phyloP scores from a whole-genome alignment of 2,113 vertebrate species.

The Phyllostomus hastatus region DNA sequence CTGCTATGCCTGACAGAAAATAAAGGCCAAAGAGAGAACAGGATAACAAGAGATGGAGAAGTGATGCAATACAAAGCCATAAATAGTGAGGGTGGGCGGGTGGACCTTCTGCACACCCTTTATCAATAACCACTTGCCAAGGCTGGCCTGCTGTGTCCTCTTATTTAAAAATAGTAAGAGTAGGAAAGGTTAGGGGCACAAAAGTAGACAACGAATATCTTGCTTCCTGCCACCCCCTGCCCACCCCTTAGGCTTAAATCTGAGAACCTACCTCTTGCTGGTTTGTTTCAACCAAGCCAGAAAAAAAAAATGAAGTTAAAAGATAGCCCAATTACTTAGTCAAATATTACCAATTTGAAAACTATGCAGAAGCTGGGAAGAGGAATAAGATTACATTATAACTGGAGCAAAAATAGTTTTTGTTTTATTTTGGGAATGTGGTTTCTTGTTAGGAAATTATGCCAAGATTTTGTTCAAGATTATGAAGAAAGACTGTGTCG shows the following conservation, averaged over 20 bases:
- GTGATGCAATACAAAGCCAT: background rate
- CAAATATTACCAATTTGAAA: background rate
- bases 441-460: background rate
- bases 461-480: background rate
- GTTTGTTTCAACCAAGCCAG: background rate
- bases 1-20: too few species aligned
- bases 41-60: too few species aligned
- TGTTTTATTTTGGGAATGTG: background rate
- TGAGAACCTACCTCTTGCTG: conserved; percentile 28
- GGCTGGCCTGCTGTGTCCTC: background rate
- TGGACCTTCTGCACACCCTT: background rate
- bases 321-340: background rate
- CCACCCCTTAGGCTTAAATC: background rate
- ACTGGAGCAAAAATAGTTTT: background rate
- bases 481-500: background rate
- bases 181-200: background rate
- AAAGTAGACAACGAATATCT: background rate
- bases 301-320: background rate
- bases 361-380: background rate
- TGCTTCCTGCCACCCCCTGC: background rate
- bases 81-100: background rate
- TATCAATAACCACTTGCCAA: conserved; percentile 21
- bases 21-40: too few species aligned
- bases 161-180: conserved; percentile 54
- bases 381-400: background rate